phyloP scores from a whole-genome alignment of 2,113 vertebrate species.

The Nestor notabilis region DNA sequence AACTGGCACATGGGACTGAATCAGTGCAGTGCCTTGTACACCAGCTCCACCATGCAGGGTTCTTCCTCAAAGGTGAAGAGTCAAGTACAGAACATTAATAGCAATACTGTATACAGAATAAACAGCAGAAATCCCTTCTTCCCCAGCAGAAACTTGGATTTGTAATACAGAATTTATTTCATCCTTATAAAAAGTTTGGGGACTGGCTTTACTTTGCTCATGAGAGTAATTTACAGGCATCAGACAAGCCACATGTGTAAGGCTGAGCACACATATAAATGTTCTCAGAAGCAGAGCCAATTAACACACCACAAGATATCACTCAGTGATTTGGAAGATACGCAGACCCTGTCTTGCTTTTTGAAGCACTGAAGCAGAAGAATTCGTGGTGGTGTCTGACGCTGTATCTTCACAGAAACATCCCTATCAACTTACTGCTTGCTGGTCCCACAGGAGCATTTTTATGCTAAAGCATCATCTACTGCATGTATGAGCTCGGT shows the following conservation, averaged over 20 bases:
- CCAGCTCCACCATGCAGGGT: neutral
- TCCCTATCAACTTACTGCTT: neutral
- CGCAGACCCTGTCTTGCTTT: neutral
- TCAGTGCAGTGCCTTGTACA: neutral
- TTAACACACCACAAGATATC: constrained; percentile 42
- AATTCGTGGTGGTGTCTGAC: neutral
- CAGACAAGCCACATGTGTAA: constrained; percentile 53
- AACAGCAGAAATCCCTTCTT: neutral
- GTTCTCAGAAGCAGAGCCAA: constrained; percentile 53
- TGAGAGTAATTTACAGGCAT: constrained; percentile 38
- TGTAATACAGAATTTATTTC: neutral
- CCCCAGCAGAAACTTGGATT: neutral
- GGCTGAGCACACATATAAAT: constrained; percentile 22
- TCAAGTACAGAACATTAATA: neutral
- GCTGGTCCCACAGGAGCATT: neutral
- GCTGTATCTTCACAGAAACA: neutral
- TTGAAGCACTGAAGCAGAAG: constrained; percentile 25
- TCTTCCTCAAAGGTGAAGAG: neutral
- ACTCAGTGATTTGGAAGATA: constrained; percentile 31
- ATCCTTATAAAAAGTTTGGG: neutral
- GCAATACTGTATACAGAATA: neutral
- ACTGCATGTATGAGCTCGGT: neutral
- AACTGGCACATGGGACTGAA: neutral
- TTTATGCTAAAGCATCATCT: neutral
- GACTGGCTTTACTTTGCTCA: neutral